phyloP scores from a whole-genome alignment of 2,113 vertebrate genomes.

The Hippocampus comes region DNA sequence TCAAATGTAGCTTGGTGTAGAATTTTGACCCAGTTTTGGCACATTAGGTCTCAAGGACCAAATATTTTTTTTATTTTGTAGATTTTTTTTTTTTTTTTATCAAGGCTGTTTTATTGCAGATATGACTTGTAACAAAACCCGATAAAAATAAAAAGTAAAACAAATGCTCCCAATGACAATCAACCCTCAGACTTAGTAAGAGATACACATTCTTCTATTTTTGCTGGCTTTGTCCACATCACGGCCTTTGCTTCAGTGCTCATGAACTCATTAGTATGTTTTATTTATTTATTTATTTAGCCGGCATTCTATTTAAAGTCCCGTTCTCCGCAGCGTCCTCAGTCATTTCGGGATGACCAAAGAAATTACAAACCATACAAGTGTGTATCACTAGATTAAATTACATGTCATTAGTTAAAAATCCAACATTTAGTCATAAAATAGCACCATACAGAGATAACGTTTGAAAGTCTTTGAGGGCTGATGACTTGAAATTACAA shows the following conservation, averaged over 20 bases:
- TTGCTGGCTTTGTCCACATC: conserved; percentile 18
- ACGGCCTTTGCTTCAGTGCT: conserved; percentile 11
- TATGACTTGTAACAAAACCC: not conserved
- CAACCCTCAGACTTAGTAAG: conserved; percentile 15
- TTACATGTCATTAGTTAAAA: conserved; percentile 32
- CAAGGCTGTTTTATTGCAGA: not conserved
- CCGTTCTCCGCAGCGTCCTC: conserved; percentile 25
- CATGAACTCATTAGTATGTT: conserved; percentile 20
- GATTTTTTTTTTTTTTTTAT: not conserved
- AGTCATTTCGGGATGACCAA: conserved; percentile 34
- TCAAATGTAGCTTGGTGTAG: not conserved
- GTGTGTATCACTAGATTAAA: conserved; percentile 25
- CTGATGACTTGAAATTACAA: conserved; percentile 19
- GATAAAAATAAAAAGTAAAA: conserved; percentile 6
- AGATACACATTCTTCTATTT: not conserved
- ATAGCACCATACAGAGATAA: conserved; percentile 23
- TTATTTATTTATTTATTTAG: conserved; percentile 23
- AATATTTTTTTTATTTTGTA: not conserved
- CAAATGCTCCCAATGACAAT: conserved; percentile 7
- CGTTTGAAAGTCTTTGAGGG: conserved; percentile 21
- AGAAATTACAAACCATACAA: conserved; percentile 30
- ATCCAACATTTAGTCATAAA: not conserved
- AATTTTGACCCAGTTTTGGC: not conserved
- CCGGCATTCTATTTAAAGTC: conserved; percentile 37
- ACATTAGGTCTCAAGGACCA: not conserved